Percentiles rank a stretch among this genome's conserved stretches.
Conservation (phyloP, 2,113 vertebrate genomes). For the Colinus virginianus region DNA sequence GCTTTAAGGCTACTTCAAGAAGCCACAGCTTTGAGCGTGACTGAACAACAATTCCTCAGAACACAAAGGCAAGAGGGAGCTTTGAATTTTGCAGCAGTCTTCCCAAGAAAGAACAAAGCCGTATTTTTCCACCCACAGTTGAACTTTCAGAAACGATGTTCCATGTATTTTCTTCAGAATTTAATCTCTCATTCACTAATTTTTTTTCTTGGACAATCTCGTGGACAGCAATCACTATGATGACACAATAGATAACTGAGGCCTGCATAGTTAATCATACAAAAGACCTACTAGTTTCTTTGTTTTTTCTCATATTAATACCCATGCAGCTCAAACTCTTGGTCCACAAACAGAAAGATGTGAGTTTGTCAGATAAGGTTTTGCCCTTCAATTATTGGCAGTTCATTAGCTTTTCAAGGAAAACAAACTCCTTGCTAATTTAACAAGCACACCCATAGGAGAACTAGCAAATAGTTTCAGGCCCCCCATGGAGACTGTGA, state of each 20-base stretch:
- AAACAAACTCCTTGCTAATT: not conserved
- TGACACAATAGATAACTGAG: not conserved
- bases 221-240: not conserved
- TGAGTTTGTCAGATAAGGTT: not conserved
- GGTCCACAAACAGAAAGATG: not conserved
- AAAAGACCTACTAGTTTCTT: not conserved
- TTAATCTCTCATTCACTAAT: not conserved
- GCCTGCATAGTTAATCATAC: not conserved
- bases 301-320: not conserved
- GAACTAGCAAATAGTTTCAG: not conserved
- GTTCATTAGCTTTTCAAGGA: not conserved
- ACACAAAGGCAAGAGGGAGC: not conserved
- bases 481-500: not conserved
- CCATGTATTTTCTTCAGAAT: not conserved
- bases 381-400: not conserved
- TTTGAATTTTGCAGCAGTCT: not conserved
- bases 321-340: not conserved
- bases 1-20: not conserved
- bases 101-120: not conserved
- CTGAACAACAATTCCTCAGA: not conserved
- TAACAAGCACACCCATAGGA: not conserved
- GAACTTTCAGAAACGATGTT: not conserved
- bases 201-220: not conserved
- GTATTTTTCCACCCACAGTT: not conserved
- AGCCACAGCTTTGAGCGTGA: not conserved